Evolutionary conservation across 2,888 invertebrate genomes (phyloP), one percentile per base, ranked within the genome.

Genomic region (Caenorhabditis sp.): DNA sequence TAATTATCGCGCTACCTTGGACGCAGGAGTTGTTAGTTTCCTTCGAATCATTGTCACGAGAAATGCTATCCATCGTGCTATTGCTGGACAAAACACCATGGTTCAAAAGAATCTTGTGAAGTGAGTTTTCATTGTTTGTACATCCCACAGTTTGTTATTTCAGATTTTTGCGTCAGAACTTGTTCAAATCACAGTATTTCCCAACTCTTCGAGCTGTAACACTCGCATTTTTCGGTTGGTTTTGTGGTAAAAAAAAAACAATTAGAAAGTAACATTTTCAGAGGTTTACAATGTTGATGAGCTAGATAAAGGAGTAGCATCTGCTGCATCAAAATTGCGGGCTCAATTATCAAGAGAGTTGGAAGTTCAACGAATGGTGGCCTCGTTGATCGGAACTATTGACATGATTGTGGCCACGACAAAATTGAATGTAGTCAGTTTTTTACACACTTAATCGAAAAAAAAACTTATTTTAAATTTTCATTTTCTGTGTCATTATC

Each of bases 21-120:
- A 73, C 7, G 56, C 60, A 0, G 25, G 50, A 10, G 59, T 64
- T 14, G 75, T 70, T 50, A 59, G 63, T 31, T 70, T 67, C 36
- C 59, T 75, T 10, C 53, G 75, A 59, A 54, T 75, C 0, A 75
- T 75, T 27, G 59, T 75, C 1, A 62, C 70, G 58, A 59, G 75
- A 56, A 66, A 69, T 50, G 75, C 75, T 10, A 67, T 75, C 25
- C 70, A 75, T 23, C 26, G 75, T 31, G 75, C 75, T 10, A 23
- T 75, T 2, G 70, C 70, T 26, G 75, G 75, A 12, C 78, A 78
- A 57, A 66, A 65, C 20, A 12, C 36, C 0, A 26, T 5, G 17
- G 68, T 91, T 96, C 85, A 93, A 93, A 88, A 96, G 96, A 89
- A 90, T 97, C 73, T 92, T 93, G n/a, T 79, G 93, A 84, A 91